A percentile compares a stretch with the other conserved stretches of the same genome.
These are phyloP conservation scores for Papilio elwesi DNA, from an alignment of 2,888 invertebrate genomes.

Conservation along the genomic window DNA sequence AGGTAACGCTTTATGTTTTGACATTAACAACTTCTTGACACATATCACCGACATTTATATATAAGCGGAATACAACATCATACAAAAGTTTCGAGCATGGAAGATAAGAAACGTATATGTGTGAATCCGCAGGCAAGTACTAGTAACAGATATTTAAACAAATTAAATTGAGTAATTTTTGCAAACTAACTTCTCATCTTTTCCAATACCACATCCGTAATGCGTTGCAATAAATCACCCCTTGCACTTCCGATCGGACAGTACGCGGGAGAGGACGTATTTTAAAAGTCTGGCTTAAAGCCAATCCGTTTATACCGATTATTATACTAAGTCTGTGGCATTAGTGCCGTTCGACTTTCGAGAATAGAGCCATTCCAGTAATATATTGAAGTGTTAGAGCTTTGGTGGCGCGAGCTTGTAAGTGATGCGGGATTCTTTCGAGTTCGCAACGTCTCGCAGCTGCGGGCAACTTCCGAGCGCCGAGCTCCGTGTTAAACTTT, in stretches of 20 bases:
- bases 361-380: slow-evolving; percentile 35
- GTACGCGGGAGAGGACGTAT: slow-evolving; percentile 19
- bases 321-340: slow-evolving; percentile 38
- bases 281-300: slow-evolving; percentile 36
- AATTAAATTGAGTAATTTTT: neutral
- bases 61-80: too few relatives aligned
- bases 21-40: too few relatives aligned
- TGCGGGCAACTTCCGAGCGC: slow-evolving; percentile 12
- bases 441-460: slow-evolving; percentile 26
- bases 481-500: slow-evolving; percentile 23
- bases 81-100: too few relatives aligned
- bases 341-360: slow-evolving; percentile 38
- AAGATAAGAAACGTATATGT: too few relatives aligned
- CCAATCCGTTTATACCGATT: slow-evolving; percentile 40
- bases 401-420: slow-evolving; percentile 25
- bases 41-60: too few relatives aligned
- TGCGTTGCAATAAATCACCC: slow-evolving; percentile 33
- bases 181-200: slow-evolving; percentile 6
- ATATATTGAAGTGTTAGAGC: slow-evolving; percentile 37
- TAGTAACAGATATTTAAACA: too few relatives aligned
- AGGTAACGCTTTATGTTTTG: too few relatives aligned
- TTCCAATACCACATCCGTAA: slow-evolving; percentile 26
- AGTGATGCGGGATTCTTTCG: slow-evolving; percentile 31
- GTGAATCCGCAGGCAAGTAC: too few relatives aligned
- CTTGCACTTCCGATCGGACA: slow-evolving; percentile 34